A percentile compares a stretch with the other conserved stretches of the same genome.
phyloP scores from a whole-genome alignment of 2,888 invertebrate genomes.

The Cantharis rufa region DNA sequence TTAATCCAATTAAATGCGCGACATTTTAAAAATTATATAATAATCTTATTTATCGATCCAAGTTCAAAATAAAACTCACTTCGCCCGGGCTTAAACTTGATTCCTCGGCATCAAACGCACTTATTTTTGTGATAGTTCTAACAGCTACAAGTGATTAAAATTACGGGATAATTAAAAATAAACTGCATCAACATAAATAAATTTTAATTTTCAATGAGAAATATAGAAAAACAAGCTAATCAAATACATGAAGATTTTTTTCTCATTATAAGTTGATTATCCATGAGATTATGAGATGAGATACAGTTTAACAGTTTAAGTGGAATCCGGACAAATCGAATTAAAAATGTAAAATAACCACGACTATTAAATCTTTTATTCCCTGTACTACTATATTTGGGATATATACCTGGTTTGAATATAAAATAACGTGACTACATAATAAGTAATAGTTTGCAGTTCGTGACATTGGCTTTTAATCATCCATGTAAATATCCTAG shows the following conservation, averaged over 20 bases:
- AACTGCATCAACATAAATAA: neutral
- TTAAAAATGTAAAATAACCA: neutral
- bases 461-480: neutral
- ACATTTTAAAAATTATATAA: too few relatives aligned
- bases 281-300: neutral
- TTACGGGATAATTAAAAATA: too few relatives aligned
- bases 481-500: neutral
- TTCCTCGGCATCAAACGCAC: too few relatives aligned
- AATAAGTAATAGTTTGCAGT: neutral
- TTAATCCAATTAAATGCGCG: too few relatives aligned
- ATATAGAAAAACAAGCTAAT: neutral
- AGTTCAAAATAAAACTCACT: too few relatives aligned
- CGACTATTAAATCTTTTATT: neutral
- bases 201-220: neutral
- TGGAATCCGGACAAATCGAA: neutral
- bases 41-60: too few relatives aligned
- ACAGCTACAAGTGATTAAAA: too few relatives aligned
- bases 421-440: neutral
- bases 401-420: neutral
- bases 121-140: too few relatives aligned
- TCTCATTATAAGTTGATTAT: neutral
- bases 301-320: neutral
- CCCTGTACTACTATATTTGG: neutral
- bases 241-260: neutral
- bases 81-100: too few relatives aligned